phyloP scores from a whole-genome alignment of 1,140 invertebrate genomes.

The Rhizoglyphus robini region DNA sequence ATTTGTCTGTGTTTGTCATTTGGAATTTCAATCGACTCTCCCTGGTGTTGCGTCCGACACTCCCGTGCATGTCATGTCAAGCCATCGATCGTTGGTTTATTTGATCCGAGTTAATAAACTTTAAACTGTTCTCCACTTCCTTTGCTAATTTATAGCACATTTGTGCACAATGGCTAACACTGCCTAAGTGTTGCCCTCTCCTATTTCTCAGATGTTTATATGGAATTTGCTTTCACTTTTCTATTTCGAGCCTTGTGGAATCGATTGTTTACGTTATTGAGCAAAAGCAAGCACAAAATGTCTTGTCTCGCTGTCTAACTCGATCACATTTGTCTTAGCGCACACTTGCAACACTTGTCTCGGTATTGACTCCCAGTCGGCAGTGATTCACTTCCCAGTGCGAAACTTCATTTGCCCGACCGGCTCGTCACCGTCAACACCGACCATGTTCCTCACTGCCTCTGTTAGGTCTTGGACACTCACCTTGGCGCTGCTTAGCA shows the following conservation, averaged over 20 bases:
- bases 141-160: neutral
- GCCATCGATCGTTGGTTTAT: neutral
- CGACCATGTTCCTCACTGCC: too few relatives aligned
- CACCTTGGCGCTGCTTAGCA: too few relatives aligned
- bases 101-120: conserved; percentile 6
- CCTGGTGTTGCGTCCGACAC: neutral
- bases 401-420: too few relatives aligned
- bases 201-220: neutral
- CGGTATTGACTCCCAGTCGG: too few relatives aligned
- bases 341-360: too few relatives aligned
- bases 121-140: neutral
- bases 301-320: neutral
- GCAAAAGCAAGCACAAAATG: conserved; percentile 2
- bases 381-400: too few relatives aligned
- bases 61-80: neutral
- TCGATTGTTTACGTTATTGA: conserved; percentile 1
- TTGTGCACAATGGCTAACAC: neutral
- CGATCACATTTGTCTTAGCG: neutral
- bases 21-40: conserved; percentile 1
- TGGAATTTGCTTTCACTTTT: neutral
- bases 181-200: neutral
- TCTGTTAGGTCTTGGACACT: too few relatives aligned
- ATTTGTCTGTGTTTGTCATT: conserved; percentile 10
- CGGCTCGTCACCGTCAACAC: too few relatives aligned
- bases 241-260: neutral